Percentiles rank a stretch among this genome's conserved stretches.
phyloP scores from a whole-genome alignment of 2,888 invertebrate species.

The Argyresthia goedartella region DNA sequence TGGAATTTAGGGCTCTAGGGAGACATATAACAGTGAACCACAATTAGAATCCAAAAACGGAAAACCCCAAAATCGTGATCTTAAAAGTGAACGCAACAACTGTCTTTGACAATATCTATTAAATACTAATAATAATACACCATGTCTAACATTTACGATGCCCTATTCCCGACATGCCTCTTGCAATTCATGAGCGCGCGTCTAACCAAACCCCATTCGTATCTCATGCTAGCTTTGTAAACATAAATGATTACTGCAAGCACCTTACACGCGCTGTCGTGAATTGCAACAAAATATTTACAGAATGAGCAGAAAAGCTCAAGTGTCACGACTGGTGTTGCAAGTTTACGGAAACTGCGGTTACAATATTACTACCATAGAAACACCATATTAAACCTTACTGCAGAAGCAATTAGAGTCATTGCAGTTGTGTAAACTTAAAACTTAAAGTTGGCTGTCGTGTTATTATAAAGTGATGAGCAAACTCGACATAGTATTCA shows the following conservation, averaged over 20 bases:
- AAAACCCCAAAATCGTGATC: too few relatives aligned
- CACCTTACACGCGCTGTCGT: background rate
- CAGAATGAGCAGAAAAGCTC: background rate
- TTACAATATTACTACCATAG: background rate
- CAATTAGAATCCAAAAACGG: too few relatives aligned
- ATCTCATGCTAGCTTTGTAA: too few relatives aligned
- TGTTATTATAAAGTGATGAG: background rate
- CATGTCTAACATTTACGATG: constrained; percentile 13
- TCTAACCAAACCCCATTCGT: too few relatives aligned
- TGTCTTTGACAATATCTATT: constrained; percentile 12
- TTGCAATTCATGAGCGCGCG: too few relatives aligned
- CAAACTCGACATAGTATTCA: background rate
- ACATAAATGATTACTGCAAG: too few relatives aligned
- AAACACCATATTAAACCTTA: too few relatives aligned
- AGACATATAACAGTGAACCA: too few relatives aligned
- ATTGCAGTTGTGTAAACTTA: too few relatives aligned
- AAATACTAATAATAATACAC: constrained; percentile 10
- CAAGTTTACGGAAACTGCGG: background rate
- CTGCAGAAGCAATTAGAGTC: too few relatives aligned
- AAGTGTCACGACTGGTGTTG: constrained; percentile 5
- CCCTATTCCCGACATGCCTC: too few relatives aligned
- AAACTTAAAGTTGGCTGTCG: background rate
- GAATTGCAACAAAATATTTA: background rate
- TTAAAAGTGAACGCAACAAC: constrained; percentile 42
- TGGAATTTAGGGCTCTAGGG: too few relatives aligned